Evolutionary conservation across 2,113 vertebrate genomes (phyloP).

Genomic region (Callaeas wilsoni): DNA sequence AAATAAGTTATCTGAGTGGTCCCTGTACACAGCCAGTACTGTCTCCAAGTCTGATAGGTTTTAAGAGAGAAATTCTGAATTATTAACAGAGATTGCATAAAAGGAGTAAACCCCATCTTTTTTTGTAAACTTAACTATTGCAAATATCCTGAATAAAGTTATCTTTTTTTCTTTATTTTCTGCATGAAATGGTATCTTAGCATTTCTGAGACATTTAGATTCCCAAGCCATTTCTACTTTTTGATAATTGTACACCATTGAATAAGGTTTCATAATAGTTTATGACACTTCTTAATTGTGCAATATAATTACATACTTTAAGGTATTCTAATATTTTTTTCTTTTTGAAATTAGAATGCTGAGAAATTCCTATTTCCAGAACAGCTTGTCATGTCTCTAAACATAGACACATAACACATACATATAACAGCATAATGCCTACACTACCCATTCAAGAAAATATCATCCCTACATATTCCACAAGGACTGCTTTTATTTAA

Average conservation of each 20-base stretch:
- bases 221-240: background rate
- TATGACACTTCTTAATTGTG: background rate
- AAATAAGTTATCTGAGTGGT: background rate
- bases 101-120: rapidly evolving
- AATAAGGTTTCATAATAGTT: background rate
- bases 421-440: background rate
- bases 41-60: background rate
- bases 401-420: background rate
- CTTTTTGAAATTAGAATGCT: background rate
- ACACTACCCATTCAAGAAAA: background rate
- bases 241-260: background rate
- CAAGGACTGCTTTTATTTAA: background rate
- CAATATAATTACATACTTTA: background rate
- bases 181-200: background rate
- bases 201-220: background rate
- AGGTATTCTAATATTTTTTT: background rate
- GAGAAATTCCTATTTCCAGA: background rate
- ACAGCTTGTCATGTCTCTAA: background rate
- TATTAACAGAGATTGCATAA: background rate
- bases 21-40: background rate
- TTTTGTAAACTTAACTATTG: background rate
- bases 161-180: background rate
- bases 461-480: background rate
- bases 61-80: background rate
- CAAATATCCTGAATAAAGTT: background rate